Percentiles rank a stretch among this genome's conserved stretches.
These are phyloP conservation scores for Dasypogon diadema DNA, from an alignment of 2,888 invertebrate genomes.

Conservation along the genomic window DNA sequence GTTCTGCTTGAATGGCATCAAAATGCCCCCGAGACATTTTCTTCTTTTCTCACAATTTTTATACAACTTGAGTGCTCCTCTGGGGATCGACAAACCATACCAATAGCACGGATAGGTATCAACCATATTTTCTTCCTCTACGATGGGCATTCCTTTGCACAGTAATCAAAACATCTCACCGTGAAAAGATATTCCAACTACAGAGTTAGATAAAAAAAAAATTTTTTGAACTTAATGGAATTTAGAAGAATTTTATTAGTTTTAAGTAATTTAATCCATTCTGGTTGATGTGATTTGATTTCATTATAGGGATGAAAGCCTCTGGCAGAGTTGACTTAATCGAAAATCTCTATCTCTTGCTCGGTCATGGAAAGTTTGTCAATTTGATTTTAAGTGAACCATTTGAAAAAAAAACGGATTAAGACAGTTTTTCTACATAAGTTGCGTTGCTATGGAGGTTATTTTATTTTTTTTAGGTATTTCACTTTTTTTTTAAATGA, in stretches of 20 bases:
- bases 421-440: too few relatives aligned
- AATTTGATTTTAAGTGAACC: not conserved
- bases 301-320: not conserved
- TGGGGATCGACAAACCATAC: not conserved
- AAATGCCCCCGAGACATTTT: slow-evolving; percentile 13
- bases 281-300: not conserved
- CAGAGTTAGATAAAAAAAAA: not conserved
- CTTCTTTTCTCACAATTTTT: not conserved
- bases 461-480: too few relatives aligned
- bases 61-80: not conserved
- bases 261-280: not conserved
- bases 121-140: not conserved
- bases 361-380: not conserved
- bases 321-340: not conserved
- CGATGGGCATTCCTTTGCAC: too few relatives aligned
- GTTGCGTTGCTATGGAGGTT: too few relatives aligned
- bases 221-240: not conserved
- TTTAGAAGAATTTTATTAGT: not conserved
- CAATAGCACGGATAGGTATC: not conserved
- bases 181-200: not conserved
- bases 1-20: slow-evolving; percentile 10
- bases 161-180: too few relatives aligned
- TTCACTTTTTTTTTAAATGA: too few relatives aligned
- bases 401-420: not conserved
- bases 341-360: not conserved